phyloP scores from a whole-genome alignment of 1,140 invertebrate species.

The Listronotus bonariensis region DNA sequence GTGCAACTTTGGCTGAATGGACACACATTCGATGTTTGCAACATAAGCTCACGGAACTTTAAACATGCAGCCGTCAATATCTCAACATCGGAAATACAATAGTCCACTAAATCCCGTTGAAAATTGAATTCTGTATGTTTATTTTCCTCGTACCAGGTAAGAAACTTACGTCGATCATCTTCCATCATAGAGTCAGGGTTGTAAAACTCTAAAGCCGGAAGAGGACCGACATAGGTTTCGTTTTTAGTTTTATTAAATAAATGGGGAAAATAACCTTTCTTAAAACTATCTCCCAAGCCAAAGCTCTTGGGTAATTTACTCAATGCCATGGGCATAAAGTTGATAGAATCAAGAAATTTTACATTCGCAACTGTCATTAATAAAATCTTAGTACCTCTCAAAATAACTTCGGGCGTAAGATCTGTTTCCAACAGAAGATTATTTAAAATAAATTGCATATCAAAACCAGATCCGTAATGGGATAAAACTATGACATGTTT shows the following conservation, averaged over 20 bases:
- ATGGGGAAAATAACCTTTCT: too few species aligned
- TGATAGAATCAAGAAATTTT: too few species aligned
- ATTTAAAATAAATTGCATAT: slow-evolving; percentile 20
- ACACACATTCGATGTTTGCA: slow-evolving; percentile 14
- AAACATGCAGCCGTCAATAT: slow-evolving; percentile 12
- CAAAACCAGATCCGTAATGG: slow-evolving; percentile 15
- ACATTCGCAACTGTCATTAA: too few species aligned
- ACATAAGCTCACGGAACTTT: slow-evolving; percentile 4
- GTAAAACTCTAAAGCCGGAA: slow-evolving; percentile 26
- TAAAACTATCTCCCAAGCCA: too few species aligned
- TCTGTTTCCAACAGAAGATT: background rate
- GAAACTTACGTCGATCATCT: slow-evolving; percentile 5
- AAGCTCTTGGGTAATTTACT: too few species aligned
- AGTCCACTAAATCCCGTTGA: too few species aligned
- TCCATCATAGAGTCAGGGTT: slow-evolving; percentile 21
- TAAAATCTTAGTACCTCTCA: too few species aligned
- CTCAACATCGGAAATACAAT: too few species aligned
- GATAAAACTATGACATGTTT: slow-evolving; percentile 8
- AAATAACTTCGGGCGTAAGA: too few species aligned
- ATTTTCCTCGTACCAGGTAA: slow-evolving; percentile 27
- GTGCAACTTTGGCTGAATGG: slow-evolving; percentile 8
- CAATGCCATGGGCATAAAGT: too few species aligned
- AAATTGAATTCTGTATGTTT: too few species aligned
- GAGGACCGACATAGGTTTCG: background rate
- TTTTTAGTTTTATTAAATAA: too few species aligned